Conservation (phyloP, 2,797 vertebrate genomes). For the Protosalanx chinensis region DNA sequence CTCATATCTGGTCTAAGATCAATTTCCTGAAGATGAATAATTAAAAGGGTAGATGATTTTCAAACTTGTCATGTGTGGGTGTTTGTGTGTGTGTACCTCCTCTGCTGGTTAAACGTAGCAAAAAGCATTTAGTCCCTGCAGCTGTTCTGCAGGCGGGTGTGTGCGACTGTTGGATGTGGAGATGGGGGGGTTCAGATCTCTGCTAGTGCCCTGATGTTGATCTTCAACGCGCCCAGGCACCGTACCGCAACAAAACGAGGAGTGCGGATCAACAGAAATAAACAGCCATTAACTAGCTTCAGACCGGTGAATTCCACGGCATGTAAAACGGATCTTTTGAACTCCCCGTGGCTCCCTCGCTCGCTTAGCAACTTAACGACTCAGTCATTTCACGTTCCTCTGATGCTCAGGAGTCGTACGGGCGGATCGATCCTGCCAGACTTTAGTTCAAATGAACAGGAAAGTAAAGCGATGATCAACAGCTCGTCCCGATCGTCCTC, state of each 20-base stretch:
- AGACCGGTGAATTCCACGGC: background rate
- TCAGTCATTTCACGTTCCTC: constrained; percentile 39
- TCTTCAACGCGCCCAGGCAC: background rate
- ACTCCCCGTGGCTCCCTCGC: constrained; percentile 52
- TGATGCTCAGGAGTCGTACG: constrained; percentile 36
- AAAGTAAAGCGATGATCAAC: constrained; percentile 27
- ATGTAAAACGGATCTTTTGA: constrained; percentile 54
- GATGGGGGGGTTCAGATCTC: background rate
- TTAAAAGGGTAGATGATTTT: constrained; percentile 48
- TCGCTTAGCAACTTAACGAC: constrained; percentile 49
- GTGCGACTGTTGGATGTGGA: constrained; percentile 8
- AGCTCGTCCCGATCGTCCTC: constrained; percentile 2
- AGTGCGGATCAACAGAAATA: background rate
- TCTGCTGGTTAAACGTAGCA: constrained; percentile 31
- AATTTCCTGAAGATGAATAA: constrained; percentile 63
- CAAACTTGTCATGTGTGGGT: constrained; percentile 15
- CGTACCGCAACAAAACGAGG: no score
- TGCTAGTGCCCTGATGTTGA: constrained; percentile 3
- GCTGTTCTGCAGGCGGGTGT: constrained; percentile 20
- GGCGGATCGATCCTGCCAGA: constrained; percentile 20
- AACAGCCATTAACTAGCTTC: background rate
- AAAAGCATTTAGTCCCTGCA: constrained; percentile 27
- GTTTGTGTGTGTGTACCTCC: constrained; percentile 37
- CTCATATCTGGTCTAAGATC: constrained; percentile 44
- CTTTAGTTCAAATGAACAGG: constrained; percentile 24